These are phyloP conservation scores for Teleogryllus occipitalis DNA, from an alignment of 1,140 invertebrate species.

Conservation along the genomic window DNA sequence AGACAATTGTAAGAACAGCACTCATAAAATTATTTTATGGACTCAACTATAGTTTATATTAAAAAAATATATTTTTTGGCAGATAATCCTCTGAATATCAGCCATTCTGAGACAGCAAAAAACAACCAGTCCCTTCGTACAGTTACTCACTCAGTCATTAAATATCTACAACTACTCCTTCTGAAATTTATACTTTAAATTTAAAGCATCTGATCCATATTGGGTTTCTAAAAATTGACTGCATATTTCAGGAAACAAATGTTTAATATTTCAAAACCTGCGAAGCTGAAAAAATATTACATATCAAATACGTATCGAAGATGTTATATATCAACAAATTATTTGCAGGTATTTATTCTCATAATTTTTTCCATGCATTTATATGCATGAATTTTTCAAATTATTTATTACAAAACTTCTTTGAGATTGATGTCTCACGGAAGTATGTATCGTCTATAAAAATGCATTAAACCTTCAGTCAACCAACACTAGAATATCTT, in stretches of 20 bases:
- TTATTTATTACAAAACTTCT: background rate
- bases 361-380: background rate
- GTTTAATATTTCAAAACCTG: background rate
- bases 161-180: background rate
- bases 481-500: too few relatives aligned
- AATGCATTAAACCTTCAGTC: too few relatives aligned
- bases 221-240: background rate
- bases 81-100: background rate
- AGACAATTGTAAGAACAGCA: background rate
- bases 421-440: too few relatives aligned
- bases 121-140: background rate
- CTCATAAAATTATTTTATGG: background rate
- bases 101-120: background rate
- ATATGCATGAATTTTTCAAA: background rate
- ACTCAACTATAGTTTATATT: background rate
- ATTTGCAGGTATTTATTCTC: background rate
- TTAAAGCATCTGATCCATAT: background rate
- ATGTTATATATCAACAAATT: background rate
- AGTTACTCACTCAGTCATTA: background rate
- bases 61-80: background rate
- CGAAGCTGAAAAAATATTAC: background rate
- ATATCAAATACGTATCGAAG: background rate
- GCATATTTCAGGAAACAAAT: background rate
- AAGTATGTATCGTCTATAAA: too few relatives aligned
- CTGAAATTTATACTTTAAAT: background rate